Conservation (phyloP, 2,113 vertebrate species). For the Tetrax tetrax region DNA sequence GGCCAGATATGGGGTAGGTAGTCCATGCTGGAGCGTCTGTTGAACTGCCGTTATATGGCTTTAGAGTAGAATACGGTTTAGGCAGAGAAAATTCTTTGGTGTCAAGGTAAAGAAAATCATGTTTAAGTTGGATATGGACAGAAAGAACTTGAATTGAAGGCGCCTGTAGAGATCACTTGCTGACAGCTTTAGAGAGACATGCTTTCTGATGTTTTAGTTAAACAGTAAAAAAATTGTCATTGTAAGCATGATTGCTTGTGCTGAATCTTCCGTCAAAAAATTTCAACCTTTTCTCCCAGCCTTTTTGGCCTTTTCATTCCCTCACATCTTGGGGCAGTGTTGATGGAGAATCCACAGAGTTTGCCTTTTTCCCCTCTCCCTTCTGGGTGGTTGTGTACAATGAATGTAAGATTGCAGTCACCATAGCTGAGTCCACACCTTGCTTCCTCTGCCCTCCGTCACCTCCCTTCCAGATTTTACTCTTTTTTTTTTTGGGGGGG, state of each 20-base stretch:
- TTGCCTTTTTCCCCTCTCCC: background rate
- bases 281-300: background rate
- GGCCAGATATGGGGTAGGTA: background rate
- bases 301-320: background rate
- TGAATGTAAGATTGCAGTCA: accelerated
- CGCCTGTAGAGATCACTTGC: background rate
- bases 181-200: background rate
- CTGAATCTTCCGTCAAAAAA: background rate
- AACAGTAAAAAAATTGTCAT: background rate
- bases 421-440: background rate
- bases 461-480: background rate
- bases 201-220: background rate
- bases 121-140: background rate
- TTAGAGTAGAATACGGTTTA: background rate
- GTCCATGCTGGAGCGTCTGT: background rate
- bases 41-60: background rate
- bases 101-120: background rate
- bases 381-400: background rate
- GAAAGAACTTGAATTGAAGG: background rate
- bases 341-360: background rate
- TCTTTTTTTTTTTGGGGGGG: background rate
- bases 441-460: background rate
- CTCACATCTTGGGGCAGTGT: background rate
- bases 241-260: background rate
- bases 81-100: background rate